Base-by-base conservation (phyloP, 30 jellyfish, hydroid and myxozoan species). In the Turritopsis dohrnii region DNA sequence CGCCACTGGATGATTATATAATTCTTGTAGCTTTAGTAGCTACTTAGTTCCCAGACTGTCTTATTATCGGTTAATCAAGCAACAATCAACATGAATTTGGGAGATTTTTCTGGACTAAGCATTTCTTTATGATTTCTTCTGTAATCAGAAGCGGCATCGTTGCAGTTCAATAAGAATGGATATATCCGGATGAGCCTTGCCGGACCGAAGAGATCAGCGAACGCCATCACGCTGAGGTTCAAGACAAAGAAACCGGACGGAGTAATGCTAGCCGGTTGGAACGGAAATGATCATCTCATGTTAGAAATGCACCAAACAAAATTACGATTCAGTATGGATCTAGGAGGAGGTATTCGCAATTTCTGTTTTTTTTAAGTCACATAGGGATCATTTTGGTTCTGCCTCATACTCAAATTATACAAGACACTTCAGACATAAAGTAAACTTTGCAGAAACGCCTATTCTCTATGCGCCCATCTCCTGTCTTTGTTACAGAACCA, bases 291-390 rank as follows among this genome's bases (percentile, higher is more conserved):
- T 83, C 94, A 82, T 52, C 92, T 90, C 29, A 86, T 86, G 72
- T 24, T 90, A 4, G 97, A 90, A 84, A 18, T 90, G 21, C 54
- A 84, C 66, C 20, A 72, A 27, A 90, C 92, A 21, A 66, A 31
- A 17, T 54, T 90, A 27, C 29, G 91, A 29, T 74, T 90, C 88
- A 80, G 94, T 13, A 90, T 90, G 60, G 80, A 90, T 71, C 71
- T 90, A 66, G 97, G 97, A 52, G 97, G 96, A 83, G 97, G 97
- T 90, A 29, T 23, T 18, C 20, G 28, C 25, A 5, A 19, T 53
- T 74, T 19, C 22, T 20, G 24, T 22, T 29, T 53, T 53, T 8
- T 84, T 72, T 20, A 74, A 7, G 16, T 28, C 19, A 4, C 83
- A 74, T 9, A 3, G 60, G 60, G 5, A 41, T n/a, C n/a, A n/a